Evolutionary conservation across 2,888 invertebrate genomes (phyloP).

Genomic region (Malthinus flaveolus): DNA sequence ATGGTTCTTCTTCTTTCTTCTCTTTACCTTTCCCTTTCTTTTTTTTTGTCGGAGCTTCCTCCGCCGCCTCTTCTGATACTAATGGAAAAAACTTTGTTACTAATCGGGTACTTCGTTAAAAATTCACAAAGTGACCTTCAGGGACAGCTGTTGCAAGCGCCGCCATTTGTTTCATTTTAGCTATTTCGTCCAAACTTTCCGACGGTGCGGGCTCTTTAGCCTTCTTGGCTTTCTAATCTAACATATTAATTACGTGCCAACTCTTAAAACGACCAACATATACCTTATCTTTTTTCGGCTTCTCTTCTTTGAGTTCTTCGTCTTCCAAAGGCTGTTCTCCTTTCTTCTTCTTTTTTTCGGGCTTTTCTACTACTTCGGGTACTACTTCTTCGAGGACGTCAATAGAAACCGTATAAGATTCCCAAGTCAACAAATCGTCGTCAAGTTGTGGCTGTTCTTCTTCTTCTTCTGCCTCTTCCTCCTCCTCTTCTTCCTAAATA

Average conservation of each 20-base stretch:
- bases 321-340: background rate
- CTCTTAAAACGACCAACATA: background rate
- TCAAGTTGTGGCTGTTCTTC: background rate
- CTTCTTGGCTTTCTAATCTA: background rate
- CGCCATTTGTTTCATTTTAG: background rate
- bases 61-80: background rate
- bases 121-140: background rate
- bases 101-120: too few relatives aligned
- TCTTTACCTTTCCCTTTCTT: background rate
- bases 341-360: background rate
- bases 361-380: background rate
- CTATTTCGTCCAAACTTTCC: background rate
- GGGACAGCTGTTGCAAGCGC: background rate
- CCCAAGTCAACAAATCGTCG: background rate
- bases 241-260: background rate
- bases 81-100: too few relatives aligned
- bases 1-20: background rate
- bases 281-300: background rate
- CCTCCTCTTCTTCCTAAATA: too few relatives aligned
- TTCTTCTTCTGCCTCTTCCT: too few relatives aligned
- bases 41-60: background rate
- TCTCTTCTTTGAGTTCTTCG: background rate
- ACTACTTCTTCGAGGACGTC: background rate
- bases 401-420: background rate
- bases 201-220: background rate